Percentiles rank a stretch among this genome's conserved stretches.
Evolutionary conservation across 1,140 invertebrate species (phyloP).

Genomic region (Bombus huntii): DNA sequence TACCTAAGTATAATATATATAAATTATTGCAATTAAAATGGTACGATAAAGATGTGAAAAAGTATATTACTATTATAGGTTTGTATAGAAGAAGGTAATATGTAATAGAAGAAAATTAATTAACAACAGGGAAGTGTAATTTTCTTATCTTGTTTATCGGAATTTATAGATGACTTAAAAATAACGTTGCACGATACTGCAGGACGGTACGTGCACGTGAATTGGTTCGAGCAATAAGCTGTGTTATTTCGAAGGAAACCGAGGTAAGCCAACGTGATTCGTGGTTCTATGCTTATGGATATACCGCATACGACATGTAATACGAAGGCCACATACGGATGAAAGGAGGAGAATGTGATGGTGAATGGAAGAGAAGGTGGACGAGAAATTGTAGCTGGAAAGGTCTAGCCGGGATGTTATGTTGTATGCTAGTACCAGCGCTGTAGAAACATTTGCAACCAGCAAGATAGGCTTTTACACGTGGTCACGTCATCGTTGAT

Average conservation of each 20-base stretch:
- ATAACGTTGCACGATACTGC: not conserved
- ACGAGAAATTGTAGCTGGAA: slow-evolving; percentile 42
- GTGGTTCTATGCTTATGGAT: slow-evolving; percentile 27
- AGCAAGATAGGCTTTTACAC: slow-evolving; percentile 28
- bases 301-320: slow-evolving; percentile 33
- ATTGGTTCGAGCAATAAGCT: slow-evolving; percentile 40
- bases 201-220: not conserved
- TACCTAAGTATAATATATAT: too few relatives aligned
- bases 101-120: not conserved
- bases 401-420: not conserved
- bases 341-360: slow-evolving; percentile 32
- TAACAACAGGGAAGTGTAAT: not conserved
- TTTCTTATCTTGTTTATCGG: not conserved
- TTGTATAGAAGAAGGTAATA: too few relatives aligned
- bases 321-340: slow-evolving; percentile 21
- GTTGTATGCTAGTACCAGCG: not conserved
- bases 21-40: too few relatives aligned
- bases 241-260: slow-evolving; percentile 43
- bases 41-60: too few relatives aligned
- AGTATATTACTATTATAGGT: too few relatives aligned
- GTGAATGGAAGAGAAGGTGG: slow-evolving; percentile 35
- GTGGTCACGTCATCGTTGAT: slow-evolving; percentile 24
- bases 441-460: slow-evolving; percentile 10
- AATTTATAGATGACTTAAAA: not conserved
- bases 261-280: slow-evolving; percentile 45